Evolutionary conservation across 2,113 vertebrate genomes (phyloP), one percentile per base, ranked within the genome.

Genomic region (Tragulus kanchil): DNA sequence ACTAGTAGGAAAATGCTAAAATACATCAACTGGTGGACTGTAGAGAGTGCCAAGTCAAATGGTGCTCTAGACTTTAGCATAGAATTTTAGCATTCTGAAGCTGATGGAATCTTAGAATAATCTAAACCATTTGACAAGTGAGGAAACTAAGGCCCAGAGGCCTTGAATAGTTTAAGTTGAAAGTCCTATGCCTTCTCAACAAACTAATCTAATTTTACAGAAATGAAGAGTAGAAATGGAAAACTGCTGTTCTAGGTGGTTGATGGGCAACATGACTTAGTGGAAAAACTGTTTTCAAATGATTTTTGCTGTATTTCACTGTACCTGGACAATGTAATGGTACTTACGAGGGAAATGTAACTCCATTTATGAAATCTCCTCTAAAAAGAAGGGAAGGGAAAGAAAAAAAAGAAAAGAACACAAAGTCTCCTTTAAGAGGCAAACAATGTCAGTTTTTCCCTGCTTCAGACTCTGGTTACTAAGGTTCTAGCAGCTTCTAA

Each of bases 231-330:
- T 36, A 77, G 58, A 94, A 84, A 85, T 23, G 28, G 45, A 56
- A 25, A 84, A 31, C 16, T 90, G 11, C 36, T 96, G 4, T 83
- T 86, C 26, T 62, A 89, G 88, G 77, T 62, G 7, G 31, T 58
- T 65, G 21, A 42, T 1, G 73, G 81, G 69, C 42, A 86, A 31
- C 10, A 75, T 78, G 50, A 45, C 54, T 85, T 64, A 28, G 25
- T 69, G 16, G 79, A n/a, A 92, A 73, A 69, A 31, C 26, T 52
- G 15, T 50, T 92, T 78, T 50, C 16, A 81, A 64, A 52, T n/a
- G 36, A 71, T 67, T 90, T 96, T 93, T 90, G 10, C n/a, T 93
- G 2, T 67, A 45, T 67, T 85, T 88, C 62, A n/a, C 17, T 82
- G 50, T 64, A 50, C 71, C 31, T 23, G 59, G 42, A 85, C 67